Conservation (phyloP, 2,888 invertebrate species). For the Xanthostigma xanthostigma region DNA sequence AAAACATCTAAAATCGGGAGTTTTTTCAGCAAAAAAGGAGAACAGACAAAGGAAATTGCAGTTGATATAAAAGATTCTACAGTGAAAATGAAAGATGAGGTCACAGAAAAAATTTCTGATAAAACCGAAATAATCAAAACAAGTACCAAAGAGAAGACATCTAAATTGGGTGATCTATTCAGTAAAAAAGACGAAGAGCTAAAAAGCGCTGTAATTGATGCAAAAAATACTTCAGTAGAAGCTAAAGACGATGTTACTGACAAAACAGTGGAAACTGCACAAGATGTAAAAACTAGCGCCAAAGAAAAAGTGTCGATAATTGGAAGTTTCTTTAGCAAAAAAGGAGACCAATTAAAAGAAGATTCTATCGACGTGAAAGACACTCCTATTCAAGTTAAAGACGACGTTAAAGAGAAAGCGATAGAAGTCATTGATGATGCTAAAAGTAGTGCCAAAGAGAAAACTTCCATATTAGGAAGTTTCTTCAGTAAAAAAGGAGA, state of each 20-base stretch:
- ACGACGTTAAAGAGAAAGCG: not conserved
- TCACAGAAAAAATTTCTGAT: no score
- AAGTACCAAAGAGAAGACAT: no score
- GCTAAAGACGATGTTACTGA: constrained; percentile 1
- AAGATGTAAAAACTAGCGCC: not conserved
- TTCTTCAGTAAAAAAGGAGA: not conserved
- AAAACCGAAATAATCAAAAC: no score
- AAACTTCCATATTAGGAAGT: not conserved
- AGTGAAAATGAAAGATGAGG: no score
- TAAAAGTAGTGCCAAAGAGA: not conserved
- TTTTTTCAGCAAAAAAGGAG: no score
- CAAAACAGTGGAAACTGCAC: not conserved
- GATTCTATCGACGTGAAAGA: constrained; percentile 1
- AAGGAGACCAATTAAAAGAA: constrained; percentile 2
- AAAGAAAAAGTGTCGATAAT: not conserved
- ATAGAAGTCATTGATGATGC: not conserved
- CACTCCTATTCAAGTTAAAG: not conserved
- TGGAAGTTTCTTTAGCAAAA: not conserved
- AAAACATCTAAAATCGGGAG: no score
- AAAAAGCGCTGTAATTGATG: no score
- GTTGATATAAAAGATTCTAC: no score
- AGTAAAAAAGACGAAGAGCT: constrained; percentile 7
- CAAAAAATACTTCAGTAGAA: not conserved
- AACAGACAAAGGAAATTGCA: no score
- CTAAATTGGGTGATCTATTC: no score